These are phyloP conservation scores for Hypena proboscidalis DNA, from an alignment of 2,888 invertebrate species.

Conservation along the genomic window DNA sequence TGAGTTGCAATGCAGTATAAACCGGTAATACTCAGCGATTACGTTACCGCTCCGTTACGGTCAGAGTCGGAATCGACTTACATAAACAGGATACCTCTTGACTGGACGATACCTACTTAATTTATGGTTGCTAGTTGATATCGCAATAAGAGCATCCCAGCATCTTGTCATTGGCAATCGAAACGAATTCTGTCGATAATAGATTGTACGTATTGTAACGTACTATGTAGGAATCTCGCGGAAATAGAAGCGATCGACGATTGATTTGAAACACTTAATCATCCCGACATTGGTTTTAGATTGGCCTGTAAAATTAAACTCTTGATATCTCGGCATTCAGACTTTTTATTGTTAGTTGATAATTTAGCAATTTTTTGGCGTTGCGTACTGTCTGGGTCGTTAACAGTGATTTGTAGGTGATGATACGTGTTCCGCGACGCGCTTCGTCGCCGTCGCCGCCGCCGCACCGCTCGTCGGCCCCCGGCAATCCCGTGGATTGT, in stretches of 20 bases:
- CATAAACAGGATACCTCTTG: slow-evolving; percentile 48
- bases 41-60: slow-evolving; percentile 19
- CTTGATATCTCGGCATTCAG: slow-evolving; percentile 12
- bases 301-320: slow-evolving; percentile 13
- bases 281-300: slow-evolving; percentile 7
- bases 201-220: slow-evolving; percentile 7
- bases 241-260: slow-evolving; percentile 18
- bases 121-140: slow-evolving; percentile 17
- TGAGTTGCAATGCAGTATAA: slow-evolving; percentile 27
- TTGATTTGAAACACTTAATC: slow-evolving; percentile 18
- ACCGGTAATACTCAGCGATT: slow-evolving; percentile 21
- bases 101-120: slow-evolving; percentile 16
- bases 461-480: slow-evolving; percentile 27
- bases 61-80: slow-evolving; percentile 44
- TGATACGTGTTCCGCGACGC: slow-evolving; percentile 49
- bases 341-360: slow-evolving; percentile 19
- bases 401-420: slow-evolving; percentile 56
- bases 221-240: slow-evolving; percentile 7
- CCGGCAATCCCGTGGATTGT: slow-evolving; percentile 22
- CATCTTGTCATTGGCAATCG: slow-evolving; percentile 16
- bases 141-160: slow-evolving; percentile 20
- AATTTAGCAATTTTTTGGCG: slow-evolving; percentile 31
- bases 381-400: slow-evolving; percentile 41
- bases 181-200: background rate
- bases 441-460: slow-evolving; percentile 18